Evolutionary conservation across 2,113 vertebrate species (phyloP).

Genomic region (Clarias gariepinus): DNA sequence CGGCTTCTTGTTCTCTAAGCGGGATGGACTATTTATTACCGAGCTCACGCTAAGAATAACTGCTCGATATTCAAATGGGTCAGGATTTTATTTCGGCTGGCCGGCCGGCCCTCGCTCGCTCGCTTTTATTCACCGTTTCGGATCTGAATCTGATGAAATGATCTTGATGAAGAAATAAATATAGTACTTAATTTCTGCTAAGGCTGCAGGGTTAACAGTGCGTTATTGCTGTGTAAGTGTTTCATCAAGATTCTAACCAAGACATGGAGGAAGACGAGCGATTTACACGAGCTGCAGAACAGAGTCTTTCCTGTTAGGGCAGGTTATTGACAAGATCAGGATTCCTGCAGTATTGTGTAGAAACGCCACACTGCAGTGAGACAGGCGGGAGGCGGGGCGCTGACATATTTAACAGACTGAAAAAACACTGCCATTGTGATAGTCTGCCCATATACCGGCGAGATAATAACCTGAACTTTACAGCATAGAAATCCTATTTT

Average conservation of each 20-base stretch:
- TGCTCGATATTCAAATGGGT: slow-evolving; percentile 24
- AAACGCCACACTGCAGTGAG: neutral
- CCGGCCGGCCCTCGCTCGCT: neutral
- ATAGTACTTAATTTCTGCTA: neutral
- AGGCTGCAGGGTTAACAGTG: neutral
- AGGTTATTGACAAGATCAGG: slow-evolving; percentile 49
- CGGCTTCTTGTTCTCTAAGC: slow-evolving; percentile 11
- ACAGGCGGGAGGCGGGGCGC: neutral
- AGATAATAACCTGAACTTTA: neutral
- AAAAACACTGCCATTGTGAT: neutral
- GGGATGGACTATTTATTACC: slow-evolving; percentile 19
- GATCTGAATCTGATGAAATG: neutral
- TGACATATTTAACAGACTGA: neutral
- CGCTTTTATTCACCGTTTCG: neutral
- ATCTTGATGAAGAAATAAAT: neutral
- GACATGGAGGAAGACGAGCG: slow-evolving; percentile 4
- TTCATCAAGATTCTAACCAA: neutral
- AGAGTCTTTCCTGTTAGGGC: slow-evolving; percentile 44
- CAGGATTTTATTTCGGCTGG: slow-evolving; percentile 38
- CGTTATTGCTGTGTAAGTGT: neutral
- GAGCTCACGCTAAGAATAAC: slow-evolving; percentile 40
- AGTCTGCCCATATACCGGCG: neutral
- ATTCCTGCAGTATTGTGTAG: slow-evolving; percentile 47
- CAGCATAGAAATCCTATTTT: too few relatives aligned
- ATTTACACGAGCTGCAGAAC: slow-evolving; percentile 24